A percentile compares a stretch with the other conserved stretches of the same genome.
Evolutionary conservation across 2,888 invertebrate species (phyloP).

Genomic region (Athalia cordata): DNA sequence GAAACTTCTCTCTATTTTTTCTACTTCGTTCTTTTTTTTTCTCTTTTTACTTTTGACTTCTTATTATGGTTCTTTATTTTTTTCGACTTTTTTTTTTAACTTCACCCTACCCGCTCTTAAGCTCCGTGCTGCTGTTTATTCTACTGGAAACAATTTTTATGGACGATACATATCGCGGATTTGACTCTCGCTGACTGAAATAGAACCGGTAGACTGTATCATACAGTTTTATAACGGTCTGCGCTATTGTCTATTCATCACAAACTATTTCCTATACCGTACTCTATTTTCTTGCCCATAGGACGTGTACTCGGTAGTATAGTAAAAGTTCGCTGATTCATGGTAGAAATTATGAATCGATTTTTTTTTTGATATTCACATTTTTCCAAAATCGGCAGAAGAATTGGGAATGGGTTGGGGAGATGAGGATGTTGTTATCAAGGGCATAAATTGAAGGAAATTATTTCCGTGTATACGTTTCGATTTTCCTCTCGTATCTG

Average conservation of each 20-base stretch:
- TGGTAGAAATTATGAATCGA: too few relatives aligned
- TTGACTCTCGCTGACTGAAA: too few relatives aligned
- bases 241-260: constrained; percentile 23
- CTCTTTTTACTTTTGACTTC: neutral
- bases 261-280: neutral
- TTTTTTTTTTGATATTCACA: too few relatives aligned
- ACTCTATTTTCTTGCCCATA: constrained; percentile 16
- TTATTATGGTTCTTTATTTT: neutral
- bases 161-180: constrained; percentile 3
- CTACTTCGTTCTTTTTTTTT: neutral
- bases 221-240: constrained; percentile 31
- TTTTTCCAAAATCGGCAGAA: too few relatives aligned
- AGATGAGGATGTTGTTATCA: too few relatives aligned
- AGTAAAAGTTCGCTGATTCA: constrained; percentile 18
- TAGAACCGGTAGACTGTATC: too few relatives aligned
- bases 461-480: too few relatives aligned
- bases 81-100: neutral
- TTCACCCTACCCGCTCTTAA: too few relatives aligned
- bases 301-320: neutral
- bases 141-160: constrained; percentile 34
- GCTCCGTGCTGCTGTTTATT: constrained; percentile 8
- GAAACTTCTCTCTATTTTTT: constrained; percentile 15
- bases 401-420: too few relatives aligned
- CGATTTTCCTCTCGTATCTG: too few relatives aligned
- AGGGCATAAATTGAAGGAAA: too few relatives aligned